Evolutionary conservation across 2,113 vertebrate genomes (phyloP), one percentile per base, ranked within the genome.

Genomic region (Antechinus stuartii): DNA sequence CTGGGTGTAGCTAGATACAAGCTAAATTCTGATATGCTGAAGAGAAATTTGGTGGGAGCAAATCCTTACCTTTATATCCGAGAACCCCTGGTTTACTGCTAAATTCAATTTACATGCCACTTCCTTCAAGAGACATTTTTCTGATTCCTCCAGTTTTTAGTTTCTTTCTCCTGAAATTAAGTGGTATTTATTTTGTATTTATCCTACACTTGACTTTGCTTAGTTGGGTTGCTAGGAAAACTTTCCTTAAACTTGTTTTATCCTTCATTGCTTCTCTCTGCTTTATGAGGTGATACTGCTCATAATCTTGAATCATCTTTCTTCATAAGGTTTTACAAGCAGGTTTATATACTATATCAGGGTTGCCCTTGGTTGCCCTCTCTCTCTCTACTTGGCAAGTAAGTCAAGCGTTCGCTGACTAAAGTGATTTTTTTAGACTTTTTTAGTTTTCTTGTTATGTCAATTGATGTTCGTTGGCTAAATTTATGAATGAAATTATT

Each of bases 261-360:
- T 19, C 68, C 68, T 84, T 84, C 68, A 84, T 42, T 84, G 68
- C 68, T 84, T 84, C 68, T 6, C n/a, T 42, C 68, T 84, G 68
- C n/a, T 84, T 84, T 84, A 84, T 84, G 68, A 84, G 68, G 68
- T 42, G 68, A 84, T 84, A 42, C 68, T 42, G 68, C 68, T 23
- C 68, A 84, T 84, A 84, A 84, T 84, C 68, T 84, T 84, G 68
- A 84, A 84, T 84, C 68, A 84, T 84, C 68, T 84, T 84, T 84
- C 68, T 84, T 84, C 68, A 42, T 84, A 42, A 84, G 68, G n/a
- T 84, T 84, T 84, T 84, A 84, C 68, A 84, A 84, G 68, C 68
- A 84, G 42, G 68, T 84, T 84, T 84, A 84, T 84, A 84, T 84
- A 42, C 35, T 84, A 84, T 42, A 84, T 84, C 68, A 84, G 35